Conservation (phyloP, 2,797 vertebrate genomes). For the Notolepis coatsorum region DNA sequence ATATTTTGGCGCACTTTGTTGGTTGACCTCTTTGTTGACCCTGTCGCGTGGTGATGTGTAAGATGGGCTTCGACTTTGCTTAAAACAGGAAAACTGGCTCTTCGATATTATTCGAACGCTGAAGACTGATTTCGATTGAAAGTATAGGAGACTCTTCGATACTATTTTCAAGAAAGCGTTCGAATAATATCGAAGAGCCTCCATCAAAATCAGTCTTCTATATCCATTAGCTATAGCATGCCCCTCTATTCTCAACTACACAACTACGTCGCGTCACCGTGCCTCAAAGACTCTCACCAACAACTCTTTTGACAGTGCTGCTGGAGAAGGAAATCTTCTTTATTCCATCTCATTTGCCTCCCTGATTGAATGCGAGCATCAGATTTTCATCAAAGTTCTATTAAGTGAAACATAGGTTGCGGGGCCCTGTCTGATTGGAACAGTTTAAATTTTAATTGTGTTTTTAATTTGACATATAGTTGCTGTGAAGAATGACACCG, state of each 20-base stretch:
- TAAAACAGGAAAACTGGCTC: no score
- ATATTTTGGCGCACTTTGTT: not conserved
- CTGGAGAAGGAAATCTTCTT: conserved; percentile 82
- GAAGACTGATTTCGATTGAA: no score
- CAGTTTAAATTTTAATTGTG: conserved; percentile 99
- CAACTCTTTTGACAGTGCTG: conserved; percentile 70
- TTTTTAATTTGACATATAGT: conserved; percentile 99
- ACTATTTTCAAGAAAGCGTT: no score
- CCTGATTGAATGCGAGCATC: conserved; percentile 96
- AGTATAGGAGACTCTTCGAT: no score
- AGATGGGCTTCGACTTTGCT: no score
- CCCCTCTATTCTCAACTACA: not conserved
- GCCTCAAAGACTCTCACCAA: conserved; percentile 13
- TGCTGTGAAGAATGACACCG: conserved; percentile 99
- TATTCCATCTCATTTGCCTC: conserved; percentile 83
- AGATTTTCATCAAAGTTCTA: conserved; percentile 99
- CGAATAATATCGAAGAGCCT: no score
- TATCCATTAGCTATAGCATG: no score
- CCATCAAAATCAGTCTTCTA: no score
- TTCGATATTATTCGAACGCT: no score
- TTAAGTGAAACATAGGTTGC: conserved; percentile 99
- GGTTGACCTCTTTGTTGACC: not conserved
- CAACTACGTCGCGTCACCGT: conserved; percentile 5
- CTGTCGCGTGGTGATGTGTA: no score
- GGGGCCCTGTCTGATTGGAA: conserved; percentile 99